Conservation (phyloP, 2,113 vertebrate species). For the Corythornis vintsioides region DNA sequence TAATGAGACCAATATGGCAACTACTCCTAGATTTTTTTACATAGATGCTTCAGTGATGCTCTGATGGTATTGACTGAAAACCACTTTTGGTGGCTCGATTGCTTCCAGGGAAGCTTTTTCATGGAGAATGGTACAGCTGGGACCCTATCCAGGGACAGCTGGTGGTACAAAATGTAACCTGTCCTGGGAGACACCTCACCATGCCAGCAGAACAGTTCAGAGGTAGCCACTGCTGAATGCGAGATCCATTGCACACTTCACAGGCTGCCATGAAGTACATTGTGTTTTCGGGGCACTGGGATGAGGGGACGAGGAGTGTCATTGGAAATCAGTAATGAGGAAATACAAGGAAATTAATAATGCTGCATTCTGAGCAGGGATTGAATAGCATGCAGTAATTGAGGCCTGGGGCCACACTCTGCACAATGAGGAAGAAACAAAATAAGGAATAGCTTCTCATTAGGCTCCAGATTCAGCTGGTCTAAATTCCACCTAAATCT, state of each 20-base stretch:
- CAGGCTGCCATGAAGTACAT: background rate
- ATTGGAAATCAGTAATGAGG: constrained; percentile 42
- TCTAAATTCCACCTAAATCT: constrained; percentile 50
- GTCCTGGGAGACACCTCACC: background rate
- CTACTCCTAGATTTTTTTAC: background rate
- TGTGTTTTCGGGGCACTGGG: background rate
- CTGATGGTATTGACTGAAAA: background rate
- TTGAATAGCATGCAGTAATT: constrained; percentile 56
- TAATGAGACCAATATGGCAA: constrained; percentile 60
- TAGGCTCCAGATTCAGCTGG: constrained; percentile 49
- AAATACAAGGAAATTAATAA: constrained; percentile 54
- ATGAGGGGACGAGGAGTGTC: background rate
- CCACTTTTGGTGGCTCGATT: background rate
- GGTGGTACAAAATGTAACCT: background rate
- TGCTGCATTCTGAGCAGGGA: constrained; percentile 29
- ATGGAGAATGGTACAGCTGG: rapidly evolving
- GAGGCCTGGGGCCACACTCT: constrained; percentile 23
- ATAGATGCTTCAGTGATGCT: background rate
- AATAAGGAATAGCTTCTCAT: constrained; percentile 54
- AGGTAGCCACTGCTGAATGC: background rate
- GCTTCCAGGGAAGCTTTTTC: background rate
- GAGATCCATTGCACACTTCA: background rate
- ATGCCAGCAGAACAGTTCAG: background rate
- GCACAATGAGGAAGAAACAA: constrained; percentile 64
- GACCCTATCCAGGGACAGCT: rapidly evolving